Conservation (phyloP, 2,797 vertebrate species). For the Bradypus variegatus region DNA sequence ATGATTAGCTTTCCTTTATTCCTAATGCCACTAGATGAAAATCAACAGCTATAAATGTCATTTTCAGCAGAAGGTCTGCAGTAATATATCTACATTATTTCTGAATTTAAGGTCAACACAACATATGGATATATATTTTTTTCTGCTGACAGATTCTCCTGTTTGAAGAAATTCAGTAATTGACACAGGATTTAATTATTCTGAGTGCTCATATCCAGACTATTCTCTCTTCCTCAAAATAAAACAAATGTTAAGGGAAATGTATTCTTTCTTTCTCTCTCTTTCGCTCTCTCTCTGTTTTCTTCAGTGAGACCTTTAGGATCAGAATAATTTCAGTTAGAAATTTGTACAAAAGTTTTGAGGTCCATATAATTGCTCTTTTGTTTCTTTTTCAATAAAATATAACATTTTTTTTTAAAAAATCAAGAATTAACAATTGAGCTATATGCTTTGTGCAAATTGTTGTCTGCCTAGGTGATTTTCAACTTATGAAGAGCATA, state of each 20-base stretch:
- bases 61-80: background rate
- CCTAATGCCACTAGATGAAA: background rate
- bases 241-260: background rate
- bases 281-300: background rate
- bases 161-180: background rate
- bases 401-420: background rate
- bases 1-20: background rate
- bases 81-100: background rate
- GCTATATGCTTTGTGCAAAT: background rate
- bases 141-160: background rate
- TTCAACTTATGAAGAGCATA: background rate
- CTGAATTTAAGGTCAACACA: background rate
- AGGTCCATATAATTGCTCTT: background rate
- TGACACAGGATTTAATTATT: background rate
- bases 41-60: fast-evolving
- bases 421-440: background rate
- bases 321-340: background rate
- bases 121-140: background rate
- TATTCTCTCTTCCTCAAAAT: background rate
- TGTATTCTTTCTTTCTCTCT: background rate
- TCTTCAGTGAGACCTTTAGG: background rate
- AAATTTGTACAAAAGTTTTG: background rate
- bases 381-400: background rate
- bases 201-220: background rate
- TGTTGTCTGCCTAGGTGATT: background rate